phyloP scores from a whole-genome alignment of 2,888 invertebrate genomes.

The Macropis europaea region DNA sequence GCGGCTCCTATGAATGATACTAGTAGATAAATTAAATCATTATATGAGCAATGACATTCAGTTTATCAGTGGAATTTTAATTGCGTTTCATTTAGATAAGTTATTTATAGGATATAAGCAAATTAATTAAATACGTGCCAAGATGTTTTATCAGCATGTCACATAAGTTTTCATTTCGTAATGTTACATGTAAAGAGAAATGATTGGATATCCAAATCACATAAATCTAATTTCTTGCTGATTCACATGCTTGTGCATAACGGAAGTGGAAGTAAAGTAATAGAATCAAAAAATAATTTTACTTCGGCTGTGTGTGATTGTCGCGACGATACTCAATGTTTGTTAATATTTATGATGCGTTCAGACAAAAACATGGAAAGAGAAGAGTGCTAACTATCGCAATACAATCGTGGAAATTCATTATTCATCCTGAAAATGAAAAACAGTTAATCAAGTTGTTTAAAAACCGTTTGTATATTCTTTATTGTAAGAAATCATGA shows the following conservation, averaged over 20 bases:
- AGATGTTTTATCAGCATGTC: too few species aligned
- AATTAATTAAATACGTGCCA: too few species aligned
- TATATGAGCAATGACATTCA: too few species aligned
- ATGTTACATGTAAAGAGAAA: too few species aligned
- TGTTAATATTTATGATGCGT: not conserved
- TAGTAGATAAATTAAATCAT: too few species aligned
- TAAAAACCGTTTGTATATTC: not conserved
- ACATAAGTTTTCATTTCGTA: too few species aligned
- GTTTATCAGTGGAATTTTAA: too few species aligned
- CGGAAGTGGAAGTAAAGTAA: slow-evolving; percentile 2
- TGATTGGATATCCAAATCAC: too few species aligned
- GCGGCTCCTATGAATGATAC: too few species aligned
- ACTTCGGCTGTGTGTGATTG: slow-evolving; percentile 17
- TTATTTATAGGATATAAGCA: too few species aligned
- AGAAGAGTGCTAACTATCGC: not conserved
- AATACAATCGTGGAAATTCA: not conserved
- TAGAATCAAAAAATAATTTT: slow-evolving; percentile 11
- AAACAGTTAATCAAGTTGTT: not conserved
- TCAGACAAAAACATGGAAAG: not conserved
- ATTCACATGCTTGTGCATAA: not conserved
- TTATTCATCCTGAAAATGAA: not conserved
- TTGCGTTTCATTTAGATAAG: too few species aligned
- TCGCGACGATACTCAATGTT: not conserved
- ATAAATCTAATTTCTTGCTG: not conserved
- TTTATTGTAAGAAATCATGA: slow-evolving; percentile 22